These are phyloP conservation scores for Ashinkailepas kermadecensis DNA, from an alignment of 2,888 invertebrate species.

Conservation along the genomic window DNA sequence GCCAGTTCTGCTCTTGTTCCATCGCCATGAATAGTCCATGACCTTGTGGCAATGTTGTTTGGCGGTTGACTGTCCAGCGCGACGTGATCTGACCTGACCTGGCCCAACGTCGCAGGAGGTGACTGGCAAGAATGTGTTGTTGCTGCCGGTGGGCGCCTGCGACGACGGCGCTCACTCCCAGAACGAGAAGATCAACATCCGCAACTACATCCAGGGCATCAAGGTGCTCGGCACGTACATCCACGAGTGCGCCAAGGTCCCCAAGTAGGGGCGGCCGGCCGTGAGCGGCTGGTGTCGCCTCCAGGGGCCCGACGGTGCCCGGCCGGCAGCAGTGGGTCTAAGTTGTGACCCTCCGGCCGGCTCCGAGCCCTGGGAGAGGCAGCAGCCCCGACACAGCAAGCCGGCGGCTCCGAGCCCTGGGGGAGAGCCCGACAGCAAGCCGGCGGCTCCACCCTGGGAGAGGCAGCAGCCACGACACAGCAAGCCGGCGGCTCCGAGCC, in stretches of 20 bases:
- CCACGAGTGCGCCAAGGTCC: conserved; percentile 51
- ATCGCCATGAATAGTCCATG: too few species aligned
- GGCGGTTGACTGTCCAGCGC: background rate
- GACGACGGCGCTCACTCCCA: conserved; percentile 99
- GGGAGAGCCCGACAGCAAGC: too few species aligned
- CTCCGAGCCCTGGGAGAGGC: too few species aligned
- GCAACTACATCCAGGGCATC: conserved; percentile 89
- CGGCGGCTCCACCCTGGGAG: too few species aligned
- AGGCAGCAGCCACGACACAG: too few species aligned
- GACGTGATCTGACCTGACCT: conserved; percentile 73
- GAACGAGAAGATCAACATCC: conserved; percentile 90
- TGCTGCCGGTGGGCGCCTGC: conserved; percentile 87
- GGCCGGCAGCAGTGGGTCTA: too few species aligned
- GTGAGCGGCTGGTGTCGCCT: background rate
- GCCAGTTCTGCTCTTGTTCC: too few species aligned
- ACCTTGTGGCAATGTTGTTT: too few species aligned
- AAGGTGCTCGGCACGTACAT: conserved; percentile 86
- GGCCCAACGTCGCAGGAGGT: conserved; percentile 64
- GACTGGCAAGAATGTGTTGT: conserved; percentile 84
- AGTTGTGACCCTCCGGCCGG: too few species aligned
- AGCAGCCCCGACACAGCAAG: too few species aligned
- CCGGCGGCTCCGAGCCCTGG: too few species aligned
- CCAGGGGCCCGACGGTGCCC: background rate
- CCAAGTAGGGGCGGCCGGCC: background rate
- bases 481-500: too few species aligned